These are phyloP conservation scores for Bagarius yarrelli DNA, from an alignment of 2,113 vertebrate species.

Conservation along the genomic window DNA sequence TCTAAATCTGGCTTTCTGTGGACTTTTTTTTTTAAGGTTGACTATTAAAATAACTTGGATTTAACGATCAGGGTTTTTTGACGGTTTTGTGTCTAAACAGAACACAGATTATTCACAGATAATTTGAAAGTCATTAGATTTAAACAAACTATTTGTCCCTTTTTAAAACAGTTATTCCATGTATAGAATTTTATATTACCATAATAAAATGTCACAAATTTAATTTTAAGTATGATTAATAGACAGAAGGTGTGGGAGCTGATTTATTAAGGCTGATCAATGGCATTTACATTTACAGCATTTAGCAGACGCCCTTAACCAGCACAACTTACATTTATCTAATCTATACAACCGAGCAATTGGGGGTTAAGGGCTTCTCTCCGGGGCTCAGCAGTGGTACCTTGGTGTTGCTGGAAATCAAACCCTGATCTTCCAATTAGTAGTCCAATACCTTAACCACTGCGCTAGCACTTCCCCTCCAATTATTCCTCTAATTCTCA, in stretches of 20 bases:
- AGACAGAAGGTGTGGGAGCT: not conserved
- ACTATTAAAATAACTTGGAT: not conserved
- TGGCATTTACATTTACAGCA: no score
- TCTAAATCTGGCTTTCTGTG: not conserved
- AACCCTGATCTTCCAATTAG: no score
- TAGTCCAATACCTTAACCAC: no score
- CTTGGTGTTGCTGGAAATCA: no score
- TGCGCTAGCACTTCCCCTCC: no score
- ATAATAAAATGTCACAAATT: conserved; percentile 3
- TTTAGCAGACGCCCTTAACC: no score
- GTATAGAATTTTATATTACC: not conserved
- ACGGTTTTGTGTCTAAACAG: conserved; percentile 28
- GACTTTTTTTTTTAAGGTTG: not conserved
- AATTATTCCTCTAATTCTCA: no score
- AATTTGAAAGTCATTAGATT: conserved; percentile 57
- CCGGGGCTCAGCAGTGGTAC: no score
- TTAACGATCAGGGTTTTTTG: not conserved
- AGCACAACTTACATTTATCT: no score
- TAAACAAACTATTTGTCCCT: not conserved
- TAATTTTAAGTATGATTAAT: not conserved
- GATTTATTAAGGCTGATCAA: conserved; percentile 52
- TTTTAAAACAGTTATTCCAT: not conserved
- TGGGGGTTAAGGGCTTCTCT: no score
- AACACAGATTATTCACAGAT: conserved; percentile 51
- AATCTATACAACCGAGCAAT: no score